Evolutionary conservation across 2,113 vertebrate species (phyloP).

Genomic region (Aptenodytes forsteri): DNA sequence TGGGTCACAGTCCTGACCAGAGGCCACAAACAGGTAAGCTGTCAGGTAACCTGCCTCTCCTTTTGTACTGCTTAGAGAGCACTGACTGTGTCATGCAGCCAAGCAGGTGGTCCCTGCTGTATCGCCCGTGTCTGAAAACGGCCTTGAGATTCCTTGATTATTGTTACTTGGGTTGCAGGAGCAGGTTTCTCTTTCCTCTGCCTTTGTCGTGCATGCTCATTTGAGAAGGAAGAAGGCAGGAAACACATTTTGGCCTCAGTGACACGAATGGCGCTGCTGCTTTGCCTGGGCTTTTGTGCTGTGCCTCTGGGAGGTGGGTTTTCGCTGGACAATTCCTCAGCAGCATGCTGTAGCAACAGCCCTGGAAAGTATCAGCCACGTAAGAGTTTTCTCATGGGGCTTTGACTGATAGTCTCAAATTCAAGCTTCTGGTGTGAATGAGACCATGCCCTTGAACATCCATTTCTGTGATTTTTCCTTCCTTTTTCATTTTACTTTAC

Average conservation of each 20-base stretch:
- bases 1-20: background rate
- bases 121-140: background rate
- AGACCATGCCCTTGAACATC: background rate
- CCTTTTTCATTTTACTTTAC: background rate
- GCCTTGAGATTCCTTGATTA: background rate
- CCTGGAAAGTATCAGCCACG: background rate
- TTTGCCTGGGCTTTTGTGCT: background rate
- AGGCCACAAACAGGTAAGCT: background rate
- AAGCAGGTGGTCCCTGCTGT: background rate
- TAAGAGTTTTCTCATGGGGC: background rate
- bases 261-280: background rate
- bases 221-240: background rate
- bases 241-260: background rate
- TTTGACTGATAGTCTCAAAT: background rate
- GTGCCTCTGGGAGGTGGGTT: background rate
- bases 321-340: background rate
- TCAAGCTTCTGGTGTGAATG: background rate
- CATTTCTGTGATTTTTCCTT: background rate
- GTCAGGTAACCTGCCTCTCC: background rate
- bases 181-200: background rate
- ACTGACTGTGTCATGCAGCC: background rate
- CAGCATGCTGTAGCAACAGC: background rate
- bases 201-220: accelerated
- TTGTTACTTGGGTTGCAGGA: background rate
- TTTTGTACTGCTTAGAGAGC: background rate